Evolutionary conservation across 1,140 invertebrate species (phyloP), one percentile per base, ranked within the genome.

Genomic region (Maconellicoccus hirsutus): DNA sequence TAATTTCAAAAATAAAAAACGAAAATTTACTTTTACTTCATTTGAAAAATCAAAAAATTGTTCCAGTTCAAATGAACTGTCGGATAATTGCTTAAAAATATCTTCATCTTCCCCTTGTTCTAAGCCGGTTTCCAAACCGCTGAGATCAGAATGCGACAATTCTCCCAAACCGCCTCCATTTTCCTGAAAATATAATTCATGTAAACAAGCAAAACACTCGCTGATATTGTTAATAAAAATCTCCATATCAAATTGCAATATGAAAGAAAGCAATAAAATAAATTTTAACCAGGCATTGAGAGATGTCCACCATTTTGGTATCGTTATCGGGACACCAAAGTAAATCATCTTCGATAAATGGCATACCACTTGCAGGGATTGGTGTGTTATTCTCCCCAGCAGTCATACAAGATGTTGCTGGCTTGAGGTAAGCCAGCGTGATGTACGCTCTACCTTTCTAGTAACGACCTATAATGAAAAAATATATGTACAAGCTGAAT

Each of bases 321-420:
- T 93, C 91, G 81, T 90, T 91, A 70, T 76, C 76, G 4, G 76
- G 89, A 84, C 91, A 91, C 92, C 91, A 94, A 75, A 93, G 86
- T 75, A 91, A 81, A 78, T 93, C 91, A 84, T 94, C 92, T 83
- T 94, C 91, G 82, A 94, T 93, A 85, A 94, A 94, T 82, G 92
- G 91, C 92, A 94, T 94, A 84, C 80, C 80, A 80, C 80, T 80
- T 78, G 80, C 79, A 63, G 63, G 61, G 59, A 73, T 16, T 52
- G 73, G 59, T 23, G 72, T 71, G 42, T 16, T 52, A 72, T 66
- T 72, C 61, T 74, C 71, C 19, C 71, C 21, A 70, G 71, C 72
- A 72, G 72, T 72, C 71, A 74, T 38, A 27, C 71, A 71, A 27
- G 74, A 26, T 59, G 71, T 63, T 21, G 73, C 71, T 52, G 73